Evolutionary conservation across 2,888 invertebrate species (phyloP).

Genomic region (Macrosiphum euphorbiae): DNA sequence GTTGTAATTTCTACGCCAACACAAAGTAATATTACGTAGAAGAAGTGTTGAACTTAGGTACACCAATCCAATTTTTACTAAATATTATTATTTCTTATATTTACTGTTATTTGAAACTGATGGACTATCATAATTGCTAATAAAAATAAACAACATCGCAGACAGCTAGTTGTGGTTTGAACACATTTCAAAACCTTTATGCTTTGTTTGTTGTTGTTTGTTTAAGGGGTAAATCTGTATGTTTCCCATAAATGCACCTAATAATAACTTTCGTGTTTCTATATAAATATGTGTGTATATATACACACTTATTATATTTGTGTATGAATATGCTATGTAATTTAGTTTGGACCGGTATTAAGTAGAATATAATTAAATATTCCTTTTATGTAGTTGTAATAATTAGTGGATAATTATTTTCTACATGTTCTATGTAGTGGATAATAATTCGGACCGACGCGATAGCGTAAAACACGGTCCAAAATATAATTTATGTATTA

Average conservation of each 20-base stretch:
- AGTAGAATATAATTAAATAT: slow-evolving; percentile 12
- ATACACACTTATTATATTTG: background rate
- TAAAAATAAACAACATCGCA: background rate
- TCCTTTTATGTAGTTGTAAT: background rate
- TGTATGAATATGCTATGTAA: background rate
- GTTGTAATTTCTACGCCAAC: background rate
- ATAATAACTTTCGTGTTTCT: background rate
- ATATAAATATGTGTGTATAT: background rate
- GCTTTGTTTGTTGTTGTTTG: background rate
- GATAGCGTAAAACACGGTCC: background rate
- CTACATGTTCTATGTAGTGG: background rate
- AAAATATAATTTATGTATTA: background rate
- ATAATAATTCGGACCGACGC: background rate
- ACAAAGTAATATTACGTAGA: background rate
- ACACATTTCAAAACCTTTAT: background rate
- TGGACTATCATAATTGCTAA: no score
- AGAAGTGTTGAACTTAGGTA: background rate
- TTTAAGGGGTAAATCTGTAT: background rate
- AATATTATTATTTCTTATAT: background rate
- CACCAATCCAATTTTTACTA: background rate
- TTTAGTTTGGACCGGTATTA: background rate
- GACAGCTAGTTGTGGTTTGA: background rate
- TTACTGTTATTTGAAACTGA: background rate
- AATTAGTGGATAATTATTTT: slow-evolving; percentile 22
- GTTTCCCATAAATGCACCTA: background rate